Conservation (phyloP, 2,797 vertebrate species). For the Siniperca scherzeri region DNA sequence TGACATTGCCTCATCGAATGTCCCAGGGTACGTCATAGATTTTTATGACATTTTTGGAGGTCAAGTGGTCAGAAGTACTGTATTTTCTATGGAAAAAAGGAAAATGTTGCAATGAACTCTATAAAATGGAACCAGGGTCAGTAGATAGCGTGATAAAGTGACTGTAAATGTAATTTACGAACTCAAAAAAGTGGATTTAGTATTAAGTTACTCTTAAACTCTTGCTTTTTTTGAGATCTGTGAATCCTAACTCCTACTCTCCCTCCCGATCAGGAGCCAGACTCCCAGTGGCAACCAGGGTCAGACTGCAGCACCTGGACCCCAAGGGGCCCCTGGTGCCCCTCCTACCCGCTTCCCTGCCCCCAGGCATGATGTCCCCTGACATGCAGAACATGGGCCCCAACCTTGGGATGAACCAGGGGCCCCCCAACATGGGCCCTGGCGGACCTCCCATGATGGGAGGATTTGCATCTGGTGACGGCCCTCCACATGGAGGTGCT, state of each 20-base stretch:
- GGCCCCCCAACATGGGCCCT: conserved; percentile 87
- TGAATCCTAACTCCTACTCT: not conserved
- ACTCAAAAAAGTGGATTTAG: too few species aligned
- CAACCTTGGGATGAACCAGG: conserved; percentile 88
- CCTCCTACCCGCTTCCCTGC: conserved; percentile 85
- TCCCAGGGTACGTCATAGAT: too few species aligned
- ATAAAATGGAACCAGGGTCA: too few species aligned
- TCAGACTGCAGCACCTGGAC: conserved; percentile 69
- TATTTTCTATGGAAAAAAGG: too few species aligned
- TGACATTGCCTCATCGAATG: too few species aligned
- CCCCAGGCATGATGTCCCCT: conserved; percentile 85
- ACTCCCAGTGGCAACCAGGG: conserved; percentile 73
- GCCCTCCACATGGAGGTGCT: conserved; percentile 84
- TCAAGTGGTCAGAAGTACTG: too few species aligned
- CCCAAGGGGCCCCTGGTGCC: conserved; percentile 80
- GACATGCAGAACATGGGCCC: conserved; percentile 89
- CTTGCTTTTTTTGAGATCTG: not conserved
- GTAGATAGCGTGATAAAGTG: too few species aligned
- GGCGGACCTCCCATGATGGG: conserved; percentile 90
- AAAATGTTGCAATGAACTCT: too few species aligned
- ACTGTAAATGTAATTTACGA: too few species aligned
- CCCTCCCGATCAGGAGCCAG: conserved; percentile 77
- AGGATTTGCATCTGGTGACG: conserved; percentile 86
- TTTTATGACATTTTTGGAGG: too few species aligned
- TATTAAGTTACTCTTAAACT: not conserved